Base-by-base conservation (phyloP, 2,888 invertebrate species). In the Artemia sinica region DNA sequence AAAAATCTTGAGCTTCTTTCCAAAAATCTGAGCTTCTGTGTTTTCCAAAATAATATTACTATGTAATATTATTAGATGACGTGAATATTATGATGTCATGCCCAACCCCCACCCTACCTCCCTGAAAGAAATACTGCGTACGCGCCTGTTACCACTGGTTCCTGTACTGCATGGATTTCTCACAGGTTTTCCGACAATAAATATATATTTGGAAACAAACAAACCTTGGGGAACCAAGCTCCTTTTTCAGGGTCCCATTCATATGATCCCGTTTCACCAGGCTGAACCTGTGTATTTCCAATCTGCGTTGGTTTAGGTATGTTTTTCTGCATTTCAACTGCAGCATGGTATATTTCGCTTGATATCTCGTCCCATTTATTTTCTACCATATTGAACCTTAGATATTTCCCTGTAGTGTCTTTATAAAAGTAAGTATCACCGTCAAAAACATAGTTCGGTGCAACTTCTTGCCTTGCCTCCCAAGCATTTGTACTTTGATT, bases 221-320 rank as follows among this genome's bases (percentile, higher is more conserved):
- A 70, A 73, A 84, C 83, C 83, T 91, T 92, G 0, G 96, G 96
- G 79, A 96, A 89, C 95, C 96, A 98, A 7, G 94, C 95, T 75
- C 85, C 87, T 77, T 89, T 94, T 58, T 85, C 84, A 48, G 82
- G 82, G 79, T 97, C 94, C 92, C 93, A 97, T 76, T 95, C 88
- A 77, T 85, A 93, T 71, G 87, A 86, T 0, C 87, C 86, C 1
- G 94, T 95, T 82, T 97, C 96, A 68, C 82, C 78, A 48, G 82
- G 80, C 76, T 91, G 91, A 8, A 86, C 88, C 74, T 89, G 91
- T 11, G 85, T 85, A 68, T 86, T 84, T 75, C 88, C 86, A 77
- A 2, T 41, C 69, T 67, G 70, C 50, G 69, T 69, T 69, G 52
- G 51, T 13, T 63, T 14, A 50, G 65, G 50, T 69, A 67, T 66